Conservation (phyloP, 2,888 invertebrate genomes). For the Drosophila colorata region DNA sequence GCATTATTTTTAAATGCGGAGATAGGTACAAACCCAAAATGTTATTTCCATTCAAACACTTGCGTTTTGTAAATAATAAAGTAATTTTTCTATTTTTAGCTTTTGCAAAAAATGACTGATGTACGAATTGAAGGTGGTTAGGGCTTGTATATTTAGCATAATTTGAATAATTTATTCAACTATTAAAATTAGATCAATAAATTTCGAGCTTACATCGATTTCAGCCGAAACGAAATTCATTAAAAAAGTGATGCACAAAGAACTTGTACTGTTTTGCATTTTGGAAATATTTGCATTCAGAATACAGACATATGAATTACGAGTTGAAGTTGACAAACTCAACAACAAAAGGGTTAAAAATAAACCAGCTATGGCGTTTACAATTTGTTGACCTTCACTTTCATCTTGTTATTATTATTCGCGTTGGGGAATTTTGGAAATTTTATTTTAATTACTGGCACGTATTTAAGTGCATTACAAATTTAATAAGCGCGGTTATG, state of each 20-base stretch:
- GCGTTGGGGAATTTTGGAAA: constrained; percentile 20
- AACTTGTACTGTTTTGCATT: constrained; percentile 10
- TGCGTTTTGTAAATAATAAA: constrained; percentile 8
- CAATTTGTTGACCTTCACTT: constrained; percentile 68
- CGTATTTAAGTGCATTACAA: constrained; percentile 36
- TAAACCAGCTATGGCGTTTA: constrained; percentile 45
- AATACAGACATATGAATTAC: constrained; percentile 17
- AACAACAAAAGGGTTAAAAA: constrained; percentile 61
- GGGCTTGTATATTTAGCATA: not conserved
- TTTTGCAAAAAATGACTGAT: too few relatives aligned
- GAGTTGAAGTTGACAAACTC: constrained; percentile 14
- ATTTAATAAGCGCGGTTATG: not conserved
- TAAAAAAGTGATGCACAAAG: constrained; percentile 3
- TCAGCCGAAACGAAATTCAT: not conserved
- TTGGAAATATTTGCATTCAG: not conserved
- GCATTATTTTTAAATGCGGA: too few relatives aligned
- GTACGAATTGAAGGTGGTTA: too few relatives aligned
- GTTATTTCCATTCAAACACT: constrained; percentile 11
- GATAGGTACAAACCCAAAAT: too few relatives aligned
- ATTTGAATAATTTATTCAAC: not conserved
- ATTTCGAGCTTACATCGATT: not conserved
- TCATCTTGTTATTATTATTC: constrained; percentile 10
- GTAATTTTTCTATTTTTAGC: not conserved
- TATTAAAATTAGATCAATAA: constrained; percentile 1
- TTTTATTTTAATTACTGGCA: constrained; percentile 30